Percentiles rank a stretch among this genome's conserved stretches.
phyloP scores from a whole-genome alignment of 2,888 invertebrate species.

The Hermaeophaga mercurialis region DNA sequence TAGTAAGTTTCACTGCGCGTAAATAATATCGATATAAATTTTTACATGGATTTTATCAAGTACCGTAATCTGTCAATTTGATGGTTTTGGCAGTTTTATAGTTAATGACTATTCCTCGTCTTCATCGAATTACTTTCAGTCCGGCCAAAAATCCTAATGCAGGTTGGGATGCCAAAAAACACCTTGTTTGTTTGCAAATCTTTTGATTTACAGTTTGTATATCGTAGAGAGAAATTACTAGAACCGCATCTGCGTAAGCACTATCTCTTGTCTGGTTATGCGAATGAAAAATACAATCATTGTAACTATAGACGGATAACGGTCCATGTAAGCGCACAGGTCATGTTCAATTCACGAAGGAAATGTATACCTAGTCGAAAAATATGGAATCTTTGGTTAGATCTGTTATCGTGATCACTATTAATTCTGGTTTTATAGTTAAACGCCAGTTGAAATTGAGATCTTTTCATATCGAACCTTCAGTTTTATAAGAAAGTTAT shows the following conservation, averaged over 20 bases:
- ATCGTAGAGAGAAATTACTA: background rate
- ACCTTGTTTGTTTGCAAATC: too few species aligned
- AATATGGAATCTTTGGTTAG: constrained; percentile 6
- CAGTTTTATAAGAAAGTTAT: background rate
- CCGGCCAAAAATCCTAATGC: too few species aligned
- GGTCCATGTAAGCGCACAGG: constrained; percentile 6
- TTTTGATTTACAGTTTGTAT: too few species aligned
- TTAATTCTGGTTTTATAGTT: constrained; percentile 10
- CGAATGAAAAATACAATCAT: constrained; percentile 16
- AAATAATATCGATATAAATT: too few species aligned
- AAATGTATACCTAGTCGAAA: constrained; percentile 12
- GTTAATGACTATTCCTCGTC: too few species aligned
- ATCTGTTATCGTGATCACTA: constrained; percentile 5
- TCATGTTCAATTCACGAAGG: constrained; percentile 9
- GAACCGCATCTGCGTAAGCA: background rate
- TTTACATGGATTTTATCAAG: too few species aligned
- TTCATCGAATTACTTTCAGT: too few species aligned
- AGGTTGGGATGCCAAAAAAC: too few species aligned
- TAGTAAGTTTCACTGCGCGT: too few species aligned
- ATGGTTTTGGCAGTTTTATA: too few species aligned
- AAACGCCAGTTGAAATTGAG: constrained; percentile 10
- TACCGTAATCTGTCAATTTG: too few species aligned
- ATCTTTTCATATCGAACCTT: background rate
- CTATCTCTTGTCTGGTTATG: background rate
- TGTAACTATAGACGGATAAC: constrained; percentile 13